Base-by-base conservation (phyloP, 2,797 vertebrate species). In the Atherinosoma microstoma region DNA sequence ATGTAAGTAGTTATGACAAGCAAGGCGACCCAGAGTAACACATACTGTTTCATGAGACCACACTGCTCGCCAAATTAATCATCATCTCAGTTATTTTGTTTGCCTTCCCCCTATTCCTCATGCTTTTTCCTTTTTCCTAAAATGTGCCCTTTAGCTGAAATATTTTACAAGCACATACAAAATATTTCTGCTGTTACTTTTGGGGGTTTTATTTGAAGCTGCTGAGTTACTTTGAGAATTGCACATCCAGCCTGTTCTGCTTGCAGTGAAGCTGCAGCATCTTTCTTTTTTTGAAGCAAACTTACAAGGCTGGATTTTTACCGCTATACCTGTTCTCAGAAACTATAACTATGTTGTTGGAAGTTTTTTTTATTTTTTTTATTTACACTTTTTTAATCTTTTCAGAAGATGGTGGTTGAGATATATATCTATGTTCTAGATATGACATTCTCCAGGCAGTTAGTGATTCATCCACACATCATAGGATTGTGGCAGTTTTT, bases 391-490 rank as follows among this genome's bases (percentile, higher is more conserved):
- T 76, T 84, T 61, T 38, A 57, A 62, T 75, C 30, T 77, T 68
- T 69, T 27, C 3, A 18, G 36, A 16, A n/a, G 45, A 67, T 64
- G 67, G 86, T 80, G 74, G 79, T 85, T 84, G 70, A 83, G 53
- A 64, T 58, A 53, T 18, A 65, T 27, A 60, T 54, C 42, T 22
- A 61, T 51, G 73, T 53, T 49, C 36, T n/a, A 60, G 57, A 75
- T 49, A 66, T 76, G 64, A 71, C 75, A 67, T 64, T 77, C 40
- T 70, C 65, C 49, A 74, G 67, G 70, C 70, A 74, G 75, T 75
- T 68, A 59, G 74, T 84, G 84, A 77, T 82, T 89, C 79, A 85
- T 89, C 64, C 77, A 87, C 78, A 88, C 84, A 87, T 91, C 92
- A 90, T 67, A 91, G 62, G 56, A 62, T 35, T 38, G 11, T 64